phyloP scores from a whole-genome alignment of 1,140 invertebrate species.

The Bicyclus anynana region DNA sequence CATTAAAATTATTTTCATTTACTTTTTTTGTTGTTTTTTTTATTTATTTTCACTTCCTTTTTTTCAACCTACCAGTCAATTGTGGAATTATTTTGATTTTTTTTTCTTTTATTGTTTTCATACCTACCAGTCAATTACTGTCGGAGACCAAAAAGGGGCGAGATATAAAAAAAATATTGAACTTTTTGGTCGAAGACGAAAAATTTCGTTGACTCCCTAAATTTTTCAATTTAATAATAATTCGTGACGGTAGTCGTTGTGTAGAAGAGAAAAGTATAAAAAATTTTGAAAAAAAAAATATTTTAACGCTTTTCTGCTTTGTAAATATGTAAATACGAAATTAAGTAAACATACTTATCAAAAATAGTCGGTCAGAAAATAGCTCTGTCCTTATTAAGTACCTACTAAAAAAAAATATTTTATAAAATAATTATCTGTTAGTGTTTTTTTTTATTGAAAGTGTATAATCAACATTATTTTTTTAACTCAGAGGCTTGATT shows the following conservation, averaged over 20 bases:
- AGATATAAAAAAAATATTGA: background rate
- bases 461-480: too few relatives aligned
- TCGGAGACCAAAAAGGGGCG: slow-evolving; percentile 12
- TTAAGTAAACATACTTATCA: too few relatives aligned
- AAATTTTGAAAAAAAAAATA: slow-evolving; percentile 3
- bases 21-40: slow-evolving; percentile 41
- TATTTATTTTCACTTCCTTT: slow-evolving; percentile 29
- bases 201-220: slow-evolving; percentile 66
- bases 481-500: too few relatives aligned
- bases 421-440: too few relatives aligned
- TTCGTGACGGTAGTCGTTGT: slow-evolving; percentile 38
- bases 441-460: too few relatives aligned
- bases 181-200: slow-evolving; percentile 12
- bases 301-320: slow-evolving; percentile 19
- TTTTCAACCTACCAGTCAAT: slow-evolving; percentile 64
- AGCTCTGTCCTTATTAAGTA: too few relatives aligned
- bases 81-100: slow-evolving; percentile 36
- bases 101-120: slow-evolving; percentile 27
- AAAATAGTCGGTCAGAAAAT: too few relatives aligned
- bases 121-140: slow-evolving; percentile 68
- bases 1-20: slow-evolving; percentile 55
- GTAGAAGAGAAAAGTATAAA: slow-evolving; percentile 18
- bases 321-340: slow-evolving; percentile 33
- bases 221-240: slow-evolving; percentile 68
- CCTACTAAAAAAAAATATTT: too few relatives aligned